Percentiles rank a stretch among this genome's conserved stretches.
Conservation (phyloP, 2,888 invertebrate species). For the Cantharis rustica region DNA sequence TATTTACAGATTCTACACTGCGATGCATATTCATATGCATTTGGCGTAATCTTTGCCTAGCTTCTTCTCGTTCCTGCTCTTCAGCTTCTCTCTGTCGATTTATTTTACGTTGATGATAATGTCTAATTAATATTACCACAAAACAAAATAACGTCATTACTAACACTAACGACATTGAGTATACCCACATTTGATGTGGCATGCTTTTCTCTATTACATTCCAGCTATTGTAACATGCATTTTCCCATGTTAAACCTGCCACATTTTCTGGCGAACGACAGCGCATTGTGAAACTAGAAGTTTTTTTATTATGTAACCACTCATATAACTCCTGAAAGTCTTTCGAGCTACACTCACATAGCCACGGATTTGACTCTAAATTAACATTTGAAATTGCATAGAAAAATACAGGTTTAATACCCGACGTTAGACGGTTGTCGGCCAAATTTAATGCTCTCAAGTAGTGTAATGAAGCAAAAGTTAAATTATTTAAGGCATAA, state of each 20-base stretch:
- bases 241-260: constrained; percentile 70
- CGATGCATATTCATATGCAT: constrained; percentile 57
- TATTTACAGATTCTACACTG: constrained; percentile 50
- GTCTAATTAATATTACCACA: constrained; percentile 61
- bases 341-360: constrained; percentile 69
- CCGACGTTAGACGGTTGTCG: constrained; percentile 72
- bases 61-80: constrained; percentile 63
- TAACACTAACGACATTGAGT: constrained; percentile 62
- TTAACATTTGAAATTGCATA: constrained; percentile 64
- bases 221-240: constrained; percentile 70
- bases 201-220: constrained; percentile 42
- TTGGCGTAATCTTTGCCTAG: constrained; percentile 59
- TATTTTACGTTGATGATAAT: constrained; percentile 62
- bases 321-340: constrained; percentile 67
- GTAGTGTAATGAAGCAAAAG: constrained; percentile 66
- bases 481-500: constrained; percentile 64
- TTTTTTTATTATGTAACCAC: constrained; percentile 63
- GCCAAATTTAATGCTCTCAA: constrained; percentile 67
- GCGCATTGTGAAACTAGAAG: constrained; percentile 59
- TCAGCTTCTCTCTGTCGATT: constrained; percentile 52
- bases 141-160: constrained; percentile 62
- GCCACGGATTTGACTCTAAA: constrained; percentile 76
- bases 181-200: constrained; percentile 60
- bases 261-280: constrained; percentile 69
- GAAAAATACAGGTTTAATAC: constrained; percentile 65